Evolutionary conservation across 2,797 vertebrate genomes (phyloP).

Genomic region (Diglossa cyanea): DNA sequence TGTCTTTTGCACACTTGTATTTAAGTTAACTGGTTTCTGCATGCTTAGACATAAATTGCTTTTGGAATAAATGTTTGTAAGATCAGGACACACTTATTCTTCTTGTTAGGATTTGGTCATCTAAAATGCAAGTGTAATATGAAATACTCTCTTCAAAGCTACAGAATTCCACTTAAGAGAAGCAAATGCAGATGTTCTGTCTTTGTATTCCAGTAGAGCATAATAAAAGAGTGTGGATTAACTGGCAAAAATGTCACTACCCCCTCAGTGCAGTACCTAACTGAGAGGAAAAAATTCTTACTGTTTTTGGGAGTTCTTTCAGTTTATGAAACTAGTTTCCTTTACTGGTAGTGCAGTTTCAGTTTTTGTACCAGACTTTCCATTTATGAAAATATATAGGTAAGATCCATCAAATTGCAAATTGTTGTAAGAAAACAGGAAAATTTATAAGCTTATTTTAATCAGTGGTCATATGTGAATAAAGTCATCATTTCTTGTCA

Average conservation of each 20-base stretch:
- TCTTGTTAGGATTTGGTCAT: neutral
- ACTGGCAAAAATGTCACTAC: neutral
- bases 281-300: neutral
- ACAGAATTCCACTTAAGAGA: neutral
- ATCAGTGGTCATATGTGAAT: neutral
- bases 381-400: neutral
- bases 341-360: neutral
- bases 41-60: neutral
- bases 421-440: neutral
- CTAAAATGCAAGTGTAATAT: neutral
- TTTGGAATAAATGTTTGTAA: neutral
- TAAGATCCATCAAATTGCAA: neutral
- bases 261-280: neutral
- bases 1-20: neutral
- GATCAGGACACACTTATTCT: neutral
- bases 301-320: neutral
- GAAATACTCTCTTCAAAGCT: neutral
- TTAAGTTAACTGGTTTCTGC: neutral
- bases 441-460: neutral
- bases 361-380: neutral
- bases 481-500: neutral
- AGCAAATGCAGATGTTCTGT: neutral
- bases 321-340: neutral
- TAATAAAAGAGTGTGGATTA: neutral
- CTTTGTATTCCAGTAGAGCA: neutral